Conservation (phyloP, 2,888 invertebrate genomes). For the Habrosyne pyritoides region DNA sequence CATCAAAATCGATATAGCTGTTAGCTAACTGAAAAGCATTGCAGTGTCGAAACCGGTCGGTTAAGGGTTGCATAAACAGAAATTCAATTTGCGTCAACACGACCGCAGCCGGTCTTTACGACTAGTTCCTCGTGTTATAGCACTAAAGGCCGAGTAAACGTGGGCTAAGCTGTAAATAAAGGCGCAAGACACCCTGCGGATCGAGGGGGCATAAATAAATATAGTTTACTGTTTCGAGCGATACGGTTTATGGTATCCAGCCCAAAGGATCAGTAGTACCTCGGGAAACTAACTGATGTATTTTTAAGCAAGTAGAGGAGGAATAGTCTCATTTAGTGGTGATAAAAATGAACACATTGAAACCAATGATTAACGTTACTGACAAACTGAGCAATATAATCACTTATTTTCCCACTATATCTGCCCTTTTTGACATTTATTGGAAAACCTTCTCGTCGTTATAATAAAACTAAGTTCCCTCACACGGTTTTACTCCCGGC, state of each 20-base stretch:
- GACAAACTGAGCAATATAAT: no score
- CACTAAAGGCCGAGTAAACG: slow-evolving; percentile 15
- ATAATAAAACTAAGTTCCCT: no score
- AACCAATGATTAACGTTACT: no score
- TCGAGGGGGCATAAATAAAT: slow-evolving; percentile 35
- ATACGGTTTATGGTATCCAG: slow-evolving; percentile 33
- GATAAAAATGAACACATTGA: no score
- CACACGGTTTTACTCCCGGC: no score
- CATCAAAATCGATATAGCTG: not conserved
- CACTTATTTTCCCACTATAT: no score
- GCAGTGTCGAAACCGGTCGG: not conserved
- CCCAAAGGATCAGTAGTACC: slow-evolving; percentile 22
- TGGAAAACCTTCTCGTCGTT: no score
- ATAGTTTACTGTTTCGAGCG: slow-evolving; percentile 35
- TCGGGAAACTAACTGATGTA: slow-evolving; percentile 3
- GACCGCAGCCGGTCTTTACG: slow-evolving; percentile 21
- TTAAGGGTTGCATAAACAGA: slow-evolving; percentile 15
- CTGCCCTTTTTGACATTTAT: no score
- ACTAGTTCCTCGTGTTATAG: slow-evolving; percentile 11
- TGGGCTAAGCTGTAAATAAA: slow-evolving; percentile 36
- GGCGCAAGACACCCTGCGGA: slow-evolving; percentile 22
- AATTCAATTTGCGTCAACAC: slow-evolving; percentile 28
- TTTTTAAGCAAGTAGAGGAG: slow-evolving; percentile 1
- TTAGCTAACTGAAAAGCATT: not conserved
- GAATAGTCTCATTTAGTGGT: not conserved